Evolutionary conservation across 30 jellyfish, hydroid and myxozoan genomes (phyloP), one percentile per base, ranked within the genome.

Genomic region (Clytia hemisphaerica): DNA sequence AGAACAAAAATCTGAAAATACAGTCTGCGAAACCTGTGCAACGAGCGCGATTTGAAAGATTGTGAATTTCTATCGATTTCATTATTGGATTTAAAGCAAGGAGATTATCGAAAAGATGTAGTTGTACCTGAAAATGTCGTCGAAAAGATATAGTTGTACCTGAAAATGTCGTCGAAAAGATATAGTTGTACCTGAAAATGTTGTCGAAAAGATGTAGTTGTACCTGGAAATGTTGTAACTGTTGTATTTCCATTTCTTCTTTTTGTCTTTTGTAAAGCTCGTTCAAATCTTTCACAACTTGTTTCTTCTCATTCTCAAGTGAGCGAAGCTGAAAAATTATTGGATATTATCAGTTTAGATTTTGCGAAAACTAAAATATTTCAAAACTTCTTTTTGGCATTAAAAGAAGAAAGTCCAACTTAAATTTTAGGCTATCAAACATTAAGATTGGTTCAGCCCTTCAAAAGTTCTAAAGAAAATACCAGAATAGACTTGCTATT

Each of bases 221-320:
- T 30, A 76, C 90, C 88, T 76, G 90, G 58, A 89, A 89, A 70
- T 89, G 94, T 67, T 89, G 98, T 33, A 89, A 91, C 50, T 89
- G 98, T 42, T 89, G 98, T 29, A 89, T 37, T 45, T 89, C 98
- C 47, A 68, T 78, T 28, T 89, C 98, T 36, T 89, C 98, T 51
- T 83, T 76, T 77, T 89, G 95, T 21, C 98, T 51, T 71, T 81
- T 89, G 72, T 70, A 80, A 37, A 76, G 76, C 36, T 80, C 95
- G 1, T 65, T 75, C 19, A 89, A 67, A 75, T 81, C 93, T 29
- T 61, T 81, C 51, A 62, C 69, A 31, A 89, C 38, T 57, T 66
- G 85, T 55, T 75, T 75, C 77, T 89, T 89, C 64, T 89, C 98
- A 6, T 72, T 40, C 38, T 89, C 94, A 15, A 78, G 58, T 4